phyloP scores from a whole-genome alignment of 2,113 vertebrate genomes.

The Charadrius vociferus region DNA sequence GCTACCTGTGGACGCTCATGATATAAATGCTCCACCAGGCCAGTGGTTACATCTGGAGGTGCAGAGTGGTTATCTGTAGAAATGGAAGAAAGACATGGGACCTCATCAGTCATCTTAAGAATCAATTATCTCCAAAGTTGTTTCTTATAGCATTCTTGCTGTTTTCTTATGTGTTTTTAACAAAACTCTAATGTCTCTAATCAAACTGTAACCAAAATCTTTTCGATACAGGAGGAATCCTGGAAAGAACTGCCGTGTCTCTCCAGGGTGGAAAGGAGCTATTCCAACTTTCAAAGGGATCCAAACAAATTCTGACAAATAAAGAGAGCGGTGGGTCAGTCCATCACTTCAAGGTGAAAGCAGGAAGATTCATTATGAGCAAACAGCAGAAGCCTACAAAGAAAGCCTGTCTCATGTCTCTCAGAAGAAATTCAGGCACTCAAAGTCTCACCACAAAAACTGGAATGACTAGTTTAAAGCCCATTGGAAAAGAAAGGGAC shows the following conservation, averaged over 20 bases:
- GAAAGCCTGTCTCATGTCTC: not conserved
- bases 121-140: not conserved
- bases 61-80: constrained; percentile 87
- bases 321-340: not conserved
- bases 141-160: not conserved
- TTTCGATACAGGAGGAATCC: not conserved
- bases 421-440: not conserved
- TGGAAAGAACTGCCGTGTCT: rapidly evolving
- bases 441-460: not conserved
- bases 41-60: constrained; percentile 93
- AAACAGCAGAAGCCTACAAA: not conserved
- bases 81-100: constrained; percentile 36
- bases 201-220: not conserved
- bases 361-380: not conserved
- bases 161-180: not conserved
- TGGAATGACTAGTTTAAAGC: not conserved
- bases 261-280: not conserved
- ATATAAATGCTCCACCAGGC: constrained; percentile 80
- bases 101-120: not conserved
- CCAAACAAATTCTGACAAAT: not conserved
- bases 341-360: not conserved
- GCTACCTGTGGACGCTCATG: constrained; percentile 84
- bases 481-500: not conserved
- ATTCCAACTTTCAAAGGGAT: not conserved
- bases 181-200: not conserved